Percentiles rank a stretch among this genome's conserved stretches.
Evolutionary conservation across 2,113 vertebrate genomes (phyloP).

Genomic region (Anhinga rufa): DNA sequence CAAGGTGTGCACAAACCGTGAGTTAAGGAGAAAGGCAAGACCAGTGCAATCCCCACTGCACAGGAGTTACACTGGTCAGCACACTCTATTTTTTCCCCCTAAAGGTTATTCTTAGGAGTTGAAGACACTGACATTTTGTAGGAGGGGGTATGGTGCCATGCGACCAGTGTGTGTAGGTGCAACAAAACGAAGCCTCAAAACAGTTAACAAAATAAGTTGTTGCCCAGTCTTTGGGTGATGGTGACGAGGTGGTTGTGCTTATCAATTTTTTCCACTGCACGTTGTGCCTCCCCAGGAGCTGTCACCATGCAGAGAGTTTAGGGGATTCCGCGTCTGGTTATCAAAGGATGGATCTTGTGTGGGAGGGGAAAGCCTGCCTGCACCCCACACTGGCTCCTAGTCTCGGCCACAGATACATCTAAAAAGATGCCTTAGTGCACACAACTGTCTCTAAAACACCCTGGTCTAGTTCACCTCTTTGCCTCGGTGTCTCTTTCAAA

Average conservation of each 20-base stretch:
- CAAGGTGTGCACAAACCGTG: neutral
- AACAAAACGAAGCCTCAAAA: neutral
- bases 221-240: neutral
- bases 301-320: neutral
- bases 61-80: neutral
- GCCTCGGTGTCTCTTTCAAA: neutral
- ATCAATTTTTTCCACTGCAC: slow-evolving; percentile 22
- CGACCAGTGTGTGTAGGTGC: neutral
- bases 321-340: slow-evolving; percentile 43
- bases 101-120: neutral
- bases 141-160: neutral
- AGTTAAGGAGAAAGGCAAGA: neutral
- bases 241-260: neutral
- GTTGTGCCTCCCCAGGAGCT: neutral
- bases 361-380: slow-evolving; percentile 56
- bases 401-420: neutral
- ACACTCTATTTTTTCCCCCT: neutral
- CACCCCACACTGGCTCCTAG: neutral
- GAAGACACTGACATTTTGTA: slow-evolving; percentile 25
- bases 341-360: slow-evolving; percentile 30
- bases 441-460: neutral
- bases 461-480: neutral
- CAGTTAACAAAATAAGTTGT: neutral
- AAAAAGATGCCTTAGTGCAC: neutral
- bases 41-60: neutral